Evolutionary conservation across 2,113 vertebrate species (phyloP).

Genomic region (Sinocyclocheilus grahami): DNA sequence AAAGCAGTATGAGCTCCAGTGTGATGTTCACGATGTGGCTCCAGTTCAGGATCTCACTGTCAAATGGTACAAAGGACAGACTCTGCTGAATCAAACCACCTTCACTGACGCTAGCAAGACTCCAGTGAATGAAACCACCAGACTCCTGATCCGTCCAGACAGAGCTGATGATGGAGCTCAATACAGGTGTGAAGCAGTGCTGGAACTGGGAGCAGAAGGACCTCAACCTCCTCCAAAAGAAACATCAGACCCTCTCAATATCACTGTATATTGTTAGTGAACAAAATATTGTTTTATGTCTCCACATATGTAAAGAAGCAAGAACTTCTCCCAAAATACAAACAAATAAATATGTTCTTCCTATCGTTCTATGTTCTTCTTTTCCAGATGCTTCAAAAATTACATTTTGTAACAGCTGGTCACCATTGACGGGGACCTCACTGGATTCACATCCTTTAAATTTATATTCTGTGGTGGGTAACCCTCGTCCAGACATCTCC

Average conservation of each 20-base stretch:
- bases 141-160: neutral
- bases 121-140: neutral
- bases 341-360: neutral
- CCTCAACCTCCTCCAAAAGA: neutral
- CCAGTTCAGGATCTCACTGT: too few species aligned
- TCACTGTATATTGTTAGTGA: conserved; percentile 63
- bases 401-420: conserved; percentile 21
- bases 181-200: conserved; percentile 17
- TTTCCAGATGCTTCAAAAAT: neutral
- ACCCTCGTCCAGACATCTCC: conserved; percentile 52
- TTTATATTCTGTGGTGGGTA: conserved; percentile 22
- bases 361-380: neutral
- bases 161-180: conserved; percentile 52
- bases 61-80: too few species aligned
- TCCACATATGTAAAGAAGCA: neutral
- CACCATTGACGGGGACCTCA: neutral
- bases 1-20: too few species aligned
- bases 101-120: neutral
- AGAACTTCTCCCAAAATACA: neutral
- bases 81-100: neutral
- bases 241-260: conserved; percentile 41
- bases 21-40: too few species aligned
- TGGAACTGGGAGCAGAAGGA: conserved; percentile 6
- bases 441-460: neutral
- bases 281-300: neutral